Percentiles rank a stretch among this genome's conserved stretches.
Evolutionary conservation across 1,140 invertebrate species (phyloP).

Genomic region (Armadillidium nasatum): DNA sequence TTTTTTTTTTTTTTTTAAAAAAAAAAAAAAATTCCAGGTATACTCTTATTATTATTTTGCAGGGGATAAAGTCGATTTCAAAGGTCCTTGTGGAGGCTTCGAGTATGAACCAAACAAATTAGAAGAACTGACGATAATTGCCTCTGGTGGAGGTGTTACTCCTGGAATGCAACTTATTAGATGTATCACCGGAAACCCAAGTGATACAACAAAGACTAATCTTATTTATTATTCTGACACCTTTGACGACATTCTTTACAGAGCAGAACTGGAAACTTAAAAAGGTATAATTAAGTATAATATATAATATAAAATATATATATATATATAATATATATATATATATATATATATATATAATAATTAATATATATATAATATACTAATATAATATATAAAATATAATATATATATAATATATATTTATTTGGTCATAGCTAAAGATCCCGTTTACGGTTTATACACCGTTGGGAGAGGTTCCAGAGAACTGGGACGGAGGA

Average conservation of each 20-base stretch:
- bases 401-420: neutral
- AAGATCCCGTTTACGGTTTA: slow-evolving; percentile 21
- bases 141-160: slow-evolving; percentile 43
- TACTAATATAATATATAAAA: neutral
- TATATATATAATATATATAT: slow-evolving; percentile 10
- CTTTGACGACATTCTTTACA: slow-evolving; percentile 39
- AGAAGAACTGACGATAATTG: slow-evolving; percentile 35
- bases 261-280: slow-evolving; percentile 40
- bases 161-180: slow-evolving; percentile 44
- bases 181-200: slow-evolving; percentile 29
- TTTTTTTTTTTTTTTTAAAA: too few species aligned
- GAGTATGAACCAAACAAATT: slow-evolving; percentile 37
- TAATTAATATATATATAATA: slow-evolving; percentile 21
- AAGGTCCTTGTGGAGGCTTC: slow-evolving; percentile 44
- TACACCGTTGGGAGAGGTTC: slow-evolving; percentile 28
- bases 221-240: slow-evolving; percentile 41
- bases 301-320: too few species aligned
- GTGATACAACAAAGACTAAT: slow-evolving; percentile 33
- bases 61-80: slow-evolving; percentile 41
- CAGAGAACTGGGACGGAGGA: slow-evolving; percentile 29
- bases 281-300: too few species aligned
- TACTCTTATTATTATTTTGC: too few species aligned
- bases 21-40: too few species aligned
- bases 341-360: slow-evolving; percentile 24
- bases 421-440: slow-evolving; percentile 3